Evolutionary conservation across 92 coral and sea anemone species (phyloP).

Genomic region (Porites divaricata): DNA sequence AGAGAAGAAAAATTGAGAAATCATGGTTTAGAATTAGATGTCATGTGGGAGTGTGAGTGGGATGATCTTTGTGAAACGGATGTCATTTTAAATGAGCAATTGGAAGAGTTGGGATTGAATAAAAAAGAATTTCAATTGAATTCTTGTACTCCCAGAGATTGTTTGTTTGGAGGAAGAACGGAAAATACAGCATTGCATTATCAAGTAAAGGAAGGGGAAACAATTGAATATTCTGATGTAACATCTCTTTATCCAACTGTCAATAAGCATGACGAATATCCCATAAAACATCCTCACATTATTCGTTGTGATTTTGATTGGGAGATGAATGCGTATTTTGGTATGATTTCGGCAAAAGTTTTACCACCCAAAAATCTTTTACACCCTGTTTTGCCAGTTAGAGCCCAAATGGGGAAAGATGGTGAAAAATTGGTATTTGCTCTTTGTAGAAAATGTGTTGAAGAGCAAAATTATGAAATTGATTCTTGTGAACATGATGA

Average conservation of each 20-base stretch:
- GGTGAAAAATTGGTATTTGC: not conserved
- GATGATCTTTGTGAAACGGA: no score
- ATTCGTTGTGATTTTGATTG: no score
- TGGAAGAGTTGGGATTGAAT: not conserved
- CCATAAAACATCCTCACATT: not conserved
- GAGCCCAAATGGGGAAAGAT: not conserved
- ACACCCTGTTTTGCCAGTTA: not conserved
- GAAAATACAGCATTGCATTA: not conserved
- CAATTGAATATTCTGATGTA: not conserved
- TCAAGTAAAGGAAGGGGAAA: no score
- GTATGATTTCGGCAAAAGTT: not conserved
- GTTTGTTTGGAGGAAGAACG: not conserved
- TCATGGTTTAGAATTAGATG: not conserved
- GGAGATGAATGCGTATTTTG: not conserved
- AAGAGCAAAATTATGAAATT: not conserved
- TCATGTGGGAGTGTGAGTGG: constrained; percentile 11
- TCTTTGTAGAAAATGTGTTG: constrained; percentile 1
- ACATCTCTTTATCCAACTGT: constrained; percentile 3
- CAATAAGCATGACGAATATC: not conserved
- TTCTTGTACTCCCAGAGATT: not conserved
- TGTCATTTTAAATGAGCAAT: no score
- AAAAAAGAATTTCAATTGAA: not conserved
- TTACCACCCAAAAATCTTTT: not conserved
- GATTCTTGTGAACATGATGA: not conserved
- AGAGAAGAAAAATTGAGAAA: not conserved